phyloP scores from a whole-genome alignment of 2,888 invertebrate genomes.

The Synanthedon vespiformis region DNA sequence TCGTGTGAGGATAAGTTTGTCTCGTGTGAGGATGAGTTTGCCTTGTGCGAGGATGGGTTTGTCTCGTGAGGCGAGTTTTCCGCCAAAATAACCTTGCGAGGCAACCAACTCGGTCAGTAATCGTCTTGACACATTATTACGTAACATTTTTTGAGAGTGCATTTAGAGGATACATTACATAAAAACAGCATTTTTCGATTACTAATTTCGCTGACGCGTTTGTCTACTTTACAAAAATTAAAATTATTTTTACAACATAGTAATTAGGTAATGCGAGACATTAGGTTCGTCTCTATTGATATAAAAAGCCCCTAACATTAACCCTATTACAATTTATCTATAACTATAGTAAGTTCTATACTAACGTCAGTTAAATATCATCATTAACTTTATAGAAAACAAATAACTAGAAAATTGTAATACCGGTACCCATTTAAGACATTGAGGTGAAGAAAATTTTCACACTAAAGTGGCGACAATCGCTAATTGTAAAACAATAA shows the following conservation, averaged over 20 bases:
- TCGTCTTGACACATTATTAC: no score
- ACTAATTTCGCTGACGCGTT: background rate
- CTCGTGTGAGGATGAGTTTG: no score
- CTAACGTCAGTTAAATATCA: slow-evolving; percentile 47
- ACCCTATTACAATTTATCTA: slow-evolving; percentile 57
- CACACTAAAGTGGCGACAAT: background rate
- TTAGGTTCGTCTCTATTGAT: slow-evolving; percentile 19
- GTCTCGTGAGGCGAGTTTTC: no score
- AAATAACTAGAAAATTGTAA: background rate
- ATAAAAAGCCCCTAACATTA: slow-evolving; percentile 52
- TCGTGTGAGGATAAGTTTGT: no score
- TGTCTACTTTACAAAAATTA: background rate
- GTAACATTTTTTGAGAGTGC: no score
- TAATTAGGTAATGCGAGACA: slow-evolving; percentile 4
- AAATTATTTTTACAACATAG: slow-evolving; percentile 3
- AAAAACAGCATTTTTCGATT: background rate
- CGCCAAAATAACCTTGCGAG: no score
- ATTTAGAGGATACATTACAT: background rate
- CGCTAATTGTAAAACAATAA: background rate
- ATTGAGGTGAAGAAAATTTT: no score
- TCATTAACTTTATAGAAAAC: slow-evolving; percentile 16
- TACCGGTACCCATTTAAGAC: background rate
- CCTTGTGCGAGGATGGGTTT: no score
- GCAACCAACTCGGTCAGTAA: no score
- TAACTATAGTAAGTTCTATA: slow-evolving; percentile 52